These are phyloP conservation scores for Bedellia somnulentella DNA, from an alignment of 2,888 invertebrate species.

Conservation along the genomic window DNA sequence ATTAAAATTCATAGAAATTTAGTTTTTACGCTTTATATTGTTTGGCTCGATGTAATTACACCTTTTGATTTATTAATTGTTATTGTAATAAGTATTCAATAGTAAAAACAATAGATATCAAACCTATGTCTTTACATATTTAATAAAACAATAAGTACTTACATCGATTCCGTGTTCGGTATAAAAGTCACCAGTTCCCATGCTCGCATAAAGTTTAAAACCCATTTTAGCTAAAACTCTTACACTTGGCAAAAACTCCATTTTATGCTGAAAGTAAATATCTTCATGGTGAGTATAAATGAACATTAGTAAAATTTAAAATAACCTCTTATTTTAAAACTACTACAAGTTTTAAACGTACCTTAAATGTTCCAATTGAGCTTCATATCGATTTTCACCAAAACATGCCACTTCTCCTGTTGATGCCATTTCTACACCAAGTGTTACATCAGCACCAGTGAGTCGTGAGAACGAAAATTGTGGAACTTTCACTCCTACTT, in stretches of 20 bases:
- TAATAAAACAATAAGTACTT: slow-evolving; percentile 23
- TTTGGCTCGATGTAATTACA: too few relatives aligned
- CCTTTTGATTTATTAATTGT: background rate
- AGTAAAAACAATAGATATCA: slow-evolving; percentile 1
- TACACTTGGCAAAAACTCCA: slow-evolving; percentile 84
- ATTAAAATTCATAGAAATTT: too few relatives aligned
- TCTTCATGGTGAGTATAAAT: too few relatives aligned
- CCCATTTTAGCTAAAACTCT: slow-evolving; percentile 85
- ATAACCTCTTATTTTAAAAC: background rate
- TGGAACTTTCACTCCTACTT: slow-evolving; percentile 96
- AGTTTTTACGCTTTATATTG: too few relatives aligned
- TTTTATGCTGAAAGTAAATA: slow-evolving; percentile 74
- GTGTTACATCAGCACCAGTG: slow-evolving; percentile 95
- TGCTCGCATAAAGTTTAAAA: slow-evolving; percentile 93
- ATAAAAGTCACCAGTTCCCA: slow-evolving; percentile 99
- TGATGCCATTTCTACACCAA: slow-evolving; percentile 99
- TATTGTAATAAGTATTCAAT: background rate
- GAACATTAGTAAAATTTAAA: too few relatives aligned
- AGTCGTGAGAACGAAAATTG: slow-evolving; percentile 98
- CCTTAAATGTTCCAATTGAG: slow-evolving; percentile 96
- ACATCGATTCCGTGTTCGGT: slow-evolving; percentile 89
- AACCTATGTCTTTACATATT: background rate
- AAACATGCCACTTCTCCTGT: slow-evolving; percentile 99
- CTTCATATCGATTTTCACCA: slow-evolving; percentile 95
- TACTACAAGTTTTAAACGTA: slow-evolving; percentile 27